Conservation (phyloP, 2,113 vertebrate species). For the Ifrita kowaldi region DNA sequence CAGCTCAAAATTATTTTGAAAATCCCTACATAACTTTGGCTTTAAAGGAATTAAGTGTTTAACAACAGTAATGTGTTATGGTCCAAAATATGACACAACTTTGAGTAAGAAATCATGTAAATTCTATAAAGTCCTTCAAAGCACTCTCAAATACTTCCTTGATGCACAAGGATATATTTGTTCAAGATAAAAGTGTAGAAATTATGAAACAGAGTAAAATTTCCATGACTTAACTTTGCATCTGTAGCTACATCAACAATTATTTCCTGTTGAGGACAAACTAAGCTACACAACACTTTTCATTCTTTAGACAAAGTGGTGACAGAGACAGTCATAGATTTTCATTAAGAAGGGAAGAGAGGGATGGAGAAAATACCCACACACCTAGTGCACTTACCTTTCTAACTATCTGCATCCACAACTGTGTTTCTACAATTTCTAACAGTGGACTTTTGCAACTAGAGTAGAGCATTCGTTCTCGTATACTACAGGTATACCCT, state of each 20-base stretch:
- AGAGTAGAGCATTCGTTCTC: slow-evolving; percentile 96
- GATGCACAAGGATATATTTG: neutral
- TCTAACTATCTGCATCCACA: slow-evolving; percentile 86
- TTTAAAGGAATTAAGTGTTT: neutral
- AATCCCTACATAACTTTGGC: neutral
- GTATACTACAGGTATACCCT: slow-evolving; percentile 92
- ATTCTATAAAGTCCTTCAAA: neutral
- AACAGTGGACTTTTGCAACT: slow-evolving; percentile 93
- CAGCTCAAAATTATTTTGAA: neutral
- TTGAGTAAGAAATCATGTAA: neutral
- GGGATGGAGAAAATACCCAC: neutral
- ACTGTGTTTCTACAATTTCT: slow-evolving; percentile 85
- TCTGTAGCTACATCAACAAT: neutral
- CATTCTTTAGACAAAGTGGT: neutral
- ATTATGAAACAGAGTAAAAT: neutral
- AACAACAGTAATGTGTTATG: neutral
- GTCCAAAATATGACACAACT: neutral
- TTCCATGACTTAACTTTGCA: neutral
- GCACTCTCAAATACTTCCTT: neutral
- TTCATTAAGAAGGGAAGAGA: neutral
- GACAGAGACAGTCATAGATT: neutral
- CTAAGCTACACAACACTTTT: neutral
- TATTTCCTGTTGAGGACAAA: neutral
- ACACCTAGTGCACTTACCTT: slow-evolving; percentile 76
- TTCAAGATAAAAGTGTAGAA: neutral